Conservation (phyloP, 2,113 vertebrate genomes). For the Chaenocephalus aceratus region DNA sequence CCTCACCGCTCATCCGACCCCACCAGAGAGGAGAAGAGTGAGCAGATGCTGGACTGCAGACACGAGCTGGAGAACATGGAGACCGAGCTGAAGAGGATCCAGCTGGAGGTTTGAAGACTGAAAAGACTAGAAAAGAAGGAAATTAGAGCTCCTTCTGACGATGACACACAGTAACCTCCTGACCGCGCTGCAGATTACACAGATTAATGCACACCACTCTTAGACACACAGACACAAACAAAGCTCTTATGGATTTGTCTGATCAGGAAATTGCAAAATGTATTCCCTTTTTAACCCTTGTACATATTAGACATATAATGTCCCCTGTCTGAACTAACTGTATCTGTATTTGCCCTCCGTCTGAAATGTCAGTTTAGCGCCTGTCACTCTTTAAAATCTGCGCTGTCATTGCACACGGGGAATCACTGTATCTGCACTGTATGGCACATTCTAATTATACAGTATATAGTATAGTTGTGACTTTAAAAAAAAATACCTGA, state of each 20-base stretch:
- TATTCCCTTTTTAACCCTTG: neutral
- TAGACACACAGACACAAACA: slow-evolving; percentile 2
- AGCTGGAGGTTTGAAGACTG: slow-evolving; percentile 89
- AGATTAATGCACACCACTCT: slow-evolving; percentile 42
- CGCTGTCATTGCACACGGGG: too few species aligned
- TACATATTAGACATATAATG: neutral
- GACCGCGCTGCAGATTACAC: slow-evolving; percentile 49
- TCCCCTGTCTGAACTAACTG: too few species aligned
- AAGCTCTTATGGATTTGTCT: slow-evolving; percentile 39
- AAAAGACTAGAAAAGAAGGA: slow-evolving; percentile 2
- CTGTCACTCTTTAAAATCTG: too few species aligned
- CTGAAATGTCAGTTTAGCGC: too few species aligned
- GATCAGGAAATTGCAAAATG: slow-evolving; percentile 9
- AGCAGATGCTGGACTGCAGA: slow-evolving; percentile 94
- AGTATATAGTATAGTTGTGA: too few species aligned
- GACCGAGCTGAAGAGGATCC: slow-evolving; percentile 92
- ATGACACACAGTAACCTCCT: slow-evolving; percentile 36
- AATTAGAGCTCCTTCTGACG: slow-evolving; percentile 15
- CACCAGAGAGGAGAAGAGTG: slow-evolving; percentile 95
- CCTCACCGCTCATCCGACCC: neutral
- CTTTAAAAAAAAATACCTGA: too few species aligned
- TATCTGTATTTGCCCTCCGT: too few species aligned
- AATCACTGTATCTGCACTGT: too few species aligned
- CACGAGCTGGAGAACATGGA: slow-evolving; percentile 95
- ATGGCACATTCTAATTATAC: too few species aligned